Evolutionary conservation across 2,113 vertebrate genomes (phyloP), one percentile per base, ranked within the genome.

Genomic region (Syngnathoides biaculeatus): DNA sequence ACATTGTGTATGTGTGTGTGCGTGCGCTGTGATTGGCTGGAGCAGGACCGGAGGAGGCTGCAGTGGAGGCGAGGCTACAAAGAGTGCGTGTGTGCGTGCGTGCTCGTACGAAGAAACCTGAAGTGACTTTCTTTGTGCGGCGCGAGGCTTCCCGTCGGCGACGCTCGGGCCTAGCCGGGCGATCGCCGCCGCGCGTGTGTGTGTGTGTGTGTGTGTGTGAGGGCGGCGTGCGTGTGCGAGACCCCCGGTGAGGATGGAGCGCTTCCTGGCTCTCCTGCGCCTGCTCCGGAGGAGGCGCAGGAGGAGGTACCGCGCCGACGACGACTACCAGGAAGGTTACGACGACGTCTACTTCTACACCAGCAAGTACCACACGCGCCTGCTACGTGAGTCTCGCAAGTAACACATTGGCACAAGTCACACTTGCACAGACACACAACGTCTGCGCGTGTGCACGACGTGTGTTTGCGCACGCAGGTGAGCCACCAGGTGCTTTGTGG

Each of bases 311-410:
- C 93, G 95, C 20, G 95, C 96, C 0, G 97, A 97, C 86, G 97
- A 99, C 90, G 96, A 98, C 88, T 99, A 99, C 91, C 97, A 98
- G 19, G 97, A 99, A 87, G 97, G 97, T 61, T 99, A 99, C 4
- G 97, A 97, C 90, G 97, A 99, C 79, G 96, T 99, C 79, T 99
- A 98, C 90, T 98, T 98, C 88, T 99, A 99, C 80, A 87, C 82
- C 82, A 89, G 85, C 87, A 89, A 89, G 85, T 89, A 89, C 52
- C 94, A 94, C 73, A 95, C 95, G 2, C 95, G 96, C 74, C 81
- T 86, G 58, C 79, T 83, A 77, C 86, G 96, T 98, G 83, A 85
- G 95, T 96, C 52, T 22, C 8, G 24, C 55, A 3, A 30, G 26
- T 17, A 19, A 57, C 30, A 71, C 8, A 52, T n/a, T n/a, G n/a